phyloP scores from a whole-genome alignment of 1,140 invertebrate genomes.

The Brachionus sp. region DNA sequence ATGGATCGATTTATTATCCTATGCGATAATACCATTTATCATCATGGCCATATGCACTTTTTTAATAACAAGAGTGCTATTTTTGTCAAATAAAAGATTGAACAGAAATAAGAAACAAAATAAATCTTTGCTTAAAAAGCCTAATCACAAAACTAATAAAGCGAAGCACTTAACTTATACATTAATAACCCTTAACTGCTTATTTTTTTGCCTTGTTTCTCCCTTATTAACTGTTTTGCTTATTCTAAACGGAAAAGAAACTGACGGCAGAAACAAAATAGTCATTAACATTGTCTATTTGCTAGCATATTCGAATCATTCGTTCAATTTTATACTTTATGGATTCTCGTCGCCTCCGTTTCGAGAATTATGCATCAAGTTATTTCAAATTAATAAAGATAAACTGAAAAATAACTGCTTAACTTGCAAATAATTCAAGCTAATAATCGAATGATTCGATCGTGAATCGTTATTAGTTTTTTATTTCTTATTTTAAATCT shows the following conservation, averaged over 20 bases:
- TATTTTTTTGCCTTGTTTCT: conserved; percentile 16
- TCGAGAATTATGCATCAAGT: neutral
- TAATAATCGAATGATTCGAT: neutral
- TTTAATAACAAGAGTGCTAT: conserved; percentile 23
- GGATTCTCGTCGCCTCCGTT: conserved; percentile 37
- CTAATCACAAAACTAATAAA: neutral
- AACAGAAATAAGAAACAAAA: conserved; percentile 13
- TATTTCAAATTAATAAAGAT: conserved; percentile 20
- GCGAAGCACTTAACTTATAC: conserved; percentile 36
- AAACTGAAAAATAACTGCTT: neutral
- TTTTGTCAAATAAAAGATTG: neutral
- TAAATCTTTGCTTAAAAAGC: neutral
- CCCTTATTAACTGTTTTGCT: neutral
- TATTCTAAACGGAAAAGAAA: conserved; percentile 22
- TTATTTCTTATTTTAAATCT: neutral
- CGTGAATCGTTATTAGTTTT: neutral
- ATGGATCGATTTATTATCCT: conserved; percentile 26
- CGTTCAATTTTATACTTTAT: conserved; percentile 43
- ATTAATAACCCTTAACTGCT: conserved; percentile 29
- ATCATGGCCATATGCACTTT: conserved; percentile 36
- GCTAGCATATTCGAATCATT: conserved; percentile 45
- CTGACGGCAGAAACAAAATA: neutral
- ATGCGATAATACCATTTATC: conserved; percentile 29
- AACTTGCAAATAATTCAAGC: neutral
- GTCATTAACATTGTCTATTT: conserved; percentile 38